These are phyloP conservation scores for Halichondria panicea DNA, from an alignment of 37 sponge, comb jelly and placozoan genomes.

Conservation along the genomic window DNA sequence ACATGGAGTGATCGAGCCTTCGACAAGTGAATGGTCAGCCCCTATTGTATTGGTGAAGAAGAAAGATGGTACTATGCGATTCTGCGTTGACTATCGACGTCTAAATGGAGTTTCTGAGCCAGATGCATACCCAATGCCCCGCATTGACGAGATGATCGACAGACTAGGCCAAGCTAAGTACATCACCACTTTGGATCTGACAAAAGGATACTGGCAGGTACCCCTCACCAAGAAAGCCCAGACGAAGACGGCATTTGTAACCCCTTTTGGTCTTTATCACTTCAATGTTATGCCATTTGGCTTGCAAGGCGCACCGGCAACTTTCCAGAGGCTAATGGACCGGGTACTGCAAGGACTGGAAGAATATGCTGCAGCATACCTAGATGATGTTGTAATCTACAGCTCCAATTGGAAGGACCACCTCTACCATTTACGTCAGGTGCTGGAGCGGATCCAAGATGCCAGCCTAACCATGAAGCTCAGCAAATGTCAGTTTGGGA, in stretches of 20 bases:
- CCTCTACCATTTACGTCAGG: not conserved
- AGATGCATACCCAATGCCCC: constrained; percentile 60
- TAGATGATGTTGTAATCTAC: constrained; percentile 46
- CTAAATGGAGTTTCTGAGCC: constrained; percentile 52
- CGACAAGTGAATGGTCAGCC: constrained; percentile 52
- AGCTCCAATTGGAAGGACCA: constrained; percentile 8
- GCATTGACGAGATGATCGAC: constrained; percentile 55
- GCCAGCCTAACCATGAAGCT: constrained; percentile 21
- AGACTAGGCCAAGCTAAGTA: constrained; percentile 20
- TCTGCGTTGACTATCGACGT: constrained; percentile 69
- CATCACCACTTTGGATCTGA: constrained; percentile 57
- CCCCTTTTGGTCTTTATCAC: constrained; percentile 48
- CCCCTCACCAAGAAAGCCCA: constrained; percentile 7
- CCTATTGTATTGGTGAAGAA: constrained; percentile 67
- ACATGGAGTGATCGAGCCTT: constrained; percentile 31
- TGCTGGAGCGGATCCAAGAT: not conserved
- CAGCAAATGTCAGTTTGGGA: constrained; percentile 21
- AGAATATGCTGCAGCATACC: constrained; percentile 1
- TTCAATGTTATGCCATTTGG: too few species aligned
- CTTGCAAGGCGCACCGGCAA: too few species aligned
- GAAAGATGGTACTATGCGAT: constrained; percentile 46
- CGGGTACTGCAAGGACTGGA: constrained; percentile 16
- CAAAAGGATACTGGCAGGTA: constrained; percentile 75
- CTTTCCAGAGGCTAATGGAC: constrained; percentile 48
- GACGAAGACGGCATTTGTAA: constrained; percentile 64